Evolutionary conservation across 2,797 vertebrate genomes (phyloP).

Genomic region (Taenioides sp.): DNA sequence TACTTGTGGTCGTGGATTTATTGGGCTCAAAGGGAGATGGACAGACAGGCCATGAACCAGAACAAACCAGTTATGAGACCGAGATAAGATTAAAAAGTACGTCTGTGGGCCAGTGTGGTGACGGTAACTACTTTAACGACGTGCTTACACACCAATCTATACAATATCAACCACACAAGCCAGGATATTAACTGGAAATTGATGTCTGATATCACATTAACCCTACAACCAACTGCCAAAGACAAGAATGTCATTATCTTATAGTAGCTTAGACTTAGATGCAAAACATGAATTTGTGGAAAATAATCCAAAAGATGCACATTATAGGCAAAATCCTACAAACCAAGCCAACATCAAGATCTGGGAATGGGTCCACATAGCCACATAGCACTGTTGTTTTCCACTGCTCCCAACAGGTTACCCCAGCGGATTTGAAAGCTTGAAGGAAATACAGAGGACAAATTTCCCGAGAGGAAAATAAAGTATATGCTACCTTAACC

Average conservation of each 20-base stretch:
- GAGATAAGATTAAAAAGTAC: conserved; percentile 1
- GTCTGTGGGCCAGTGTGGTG: neutral
- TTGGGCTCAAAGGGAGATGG: conserved; percentile 26
- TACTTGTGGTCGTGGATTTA: conserved; percentile 22
- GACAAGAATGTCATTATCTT: neutral
- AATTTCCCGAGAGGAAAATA: neutral
- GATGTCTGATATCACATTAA: conserved; percentile 8
- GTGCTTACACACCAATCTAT: neutral
- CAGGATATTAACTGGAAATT: conserved; percentile 56
- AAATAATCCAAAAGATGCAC: no score
- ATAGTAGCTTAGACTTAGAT: neutral
- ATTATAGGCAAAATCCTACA: neutral
- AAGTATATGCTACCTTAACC: neutral
- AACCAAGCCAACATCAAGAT: no score
- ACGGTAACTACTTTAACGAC: neutral
- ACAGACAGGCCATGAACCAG: conserved; percentile 25
- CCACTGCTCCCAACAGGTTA: no score
- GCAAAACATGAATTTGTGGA: no score
- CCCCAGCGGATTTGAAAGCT: neutral
- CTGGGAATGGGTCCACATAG: no score
- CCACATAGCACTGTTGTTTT: no score
- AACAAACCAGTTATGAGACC: conserved; percentile 22
- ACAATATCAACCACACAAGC: conserved; percentile 5
- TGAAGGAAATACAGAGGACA: neutral
- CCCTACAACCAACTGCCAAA: neutral